A percentile compares a stretch with the other conserved stretches of the same genome.
phyloP scores from a whole-genome alignment of 2,888 invertebrate genomes.

The Automeris io region DNA sequence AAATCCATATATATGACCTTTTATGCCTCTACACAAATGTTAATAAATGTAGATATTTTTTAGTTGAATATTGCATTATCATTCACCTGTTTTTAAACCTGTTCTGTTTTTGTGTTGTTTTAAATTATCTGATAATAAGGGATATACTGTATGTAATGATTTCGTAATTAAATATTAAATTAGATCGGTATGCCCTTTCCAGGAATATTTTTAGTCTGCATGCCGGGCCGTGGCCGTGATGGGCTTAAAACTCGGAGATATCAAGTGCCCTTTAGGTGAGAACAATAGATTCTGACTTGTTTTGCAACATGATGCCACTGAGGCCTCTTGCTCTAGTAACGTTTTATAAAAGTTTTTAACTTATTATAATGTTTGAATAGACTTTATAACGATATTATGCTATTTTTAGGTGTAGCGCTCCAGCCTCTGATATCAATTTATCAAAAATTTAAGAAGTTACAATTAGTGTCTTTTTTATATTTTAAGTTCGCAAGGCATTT shows the following conservation, averaged over 20 bases:
- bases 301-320: slow-evolving; percentile 38
- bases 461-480: neutral
- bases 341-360: slow-evolving; percentile 24
- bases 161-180: too few relatives aligned
- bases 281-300: slow-evolving; percentile 40
- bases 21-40: too few relatives aligned
- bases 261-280: slow-evolving; percentile 31
- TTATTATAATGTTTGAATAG: neutral
- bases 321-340: slow-evolving; percentile 34
- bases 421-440: slow-evolving; percentile 6
- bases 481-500: neutral
- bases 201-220: neutral
- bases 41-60: too few relatives aligned
- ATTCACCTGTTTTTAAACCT: too few relatives aligned
- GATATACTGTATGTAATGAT: too few relatives aligned
- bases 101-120: too few relatives aligned
- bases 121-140: too few relatives aligned
- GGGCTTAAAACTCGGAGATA: slow-evolving; percentile 23
- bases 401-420: slow-evolving; percentile 17
- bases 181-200: neutral
- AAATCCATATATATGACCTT: too few relatives aligned
- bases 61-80: too few relatives aligned
- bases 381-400: slow-evolving; percentile 17
- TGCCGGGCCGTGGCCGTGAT: slow-evolving; percentile 23
- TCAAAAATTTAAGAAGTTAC: neutral